phyloP scores from a whole-genome alignment of 2,797 vertebrate species.

The Natrix natrix region DNA sequence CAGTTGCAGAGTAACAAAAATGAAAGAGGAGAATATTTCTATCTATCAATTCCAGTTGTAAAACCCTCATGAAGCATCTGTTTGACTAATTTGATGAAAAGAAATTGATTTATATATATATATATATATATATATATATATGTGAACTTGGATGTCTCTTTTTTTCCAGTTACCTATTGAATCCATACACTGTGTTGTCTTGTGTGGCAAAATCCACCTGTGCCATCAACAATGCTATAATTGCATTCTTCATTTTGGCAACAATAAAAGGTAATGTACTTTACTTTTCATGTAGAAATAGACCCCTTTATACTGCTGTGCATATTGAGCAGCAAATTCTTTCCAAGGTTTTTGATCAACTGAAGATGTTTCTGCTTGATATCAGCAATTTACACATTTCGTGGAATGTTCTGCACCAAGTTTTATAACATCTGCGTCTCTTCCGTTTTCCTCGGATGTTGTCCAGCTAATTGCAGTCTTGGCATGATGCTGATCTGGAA shows the following conservation, averaged over 20 bases:
- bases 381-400: neutral
- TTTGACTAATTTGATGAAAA: neutral
- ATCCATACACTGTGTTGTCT: conserved; percentile 94
- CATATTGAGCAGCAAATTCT: neutral
- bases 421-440: neutral
- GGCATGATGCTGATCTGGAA: neutral
- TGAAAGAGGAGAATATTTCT: neutral
- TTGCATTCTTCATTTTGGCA: conserved; percentile 88
- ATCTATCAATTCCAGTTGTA: neutral
- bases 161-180: conserved; percentile 88
- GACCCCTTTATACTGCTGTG: neutral
- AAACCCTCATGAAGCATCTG: neutral
- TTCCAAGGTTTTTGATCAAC: neutral
- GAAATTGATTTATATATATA: no score
- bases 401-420: neutral
- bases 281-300: neutral
- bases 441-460: neutral
- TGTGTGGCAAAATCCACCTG: conserved; percentile 97
- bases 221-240: conserved; percentile 89
- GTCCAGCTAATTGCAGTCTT: neutral
- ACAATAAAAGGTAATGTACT: conserved; percentile 87
- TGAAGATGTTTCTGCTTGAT: neutral
- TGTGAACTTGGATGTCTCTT: conserved; percentile 32
- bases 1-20: neutral
- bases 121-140: neutral